Percentiles rank a stretch among this genome's conserved stretches.
phyloP scores from a whole-genome alignment of 2,888 invertebrate genomes.

The Amblyjoppa fuscipennis region DNA sequence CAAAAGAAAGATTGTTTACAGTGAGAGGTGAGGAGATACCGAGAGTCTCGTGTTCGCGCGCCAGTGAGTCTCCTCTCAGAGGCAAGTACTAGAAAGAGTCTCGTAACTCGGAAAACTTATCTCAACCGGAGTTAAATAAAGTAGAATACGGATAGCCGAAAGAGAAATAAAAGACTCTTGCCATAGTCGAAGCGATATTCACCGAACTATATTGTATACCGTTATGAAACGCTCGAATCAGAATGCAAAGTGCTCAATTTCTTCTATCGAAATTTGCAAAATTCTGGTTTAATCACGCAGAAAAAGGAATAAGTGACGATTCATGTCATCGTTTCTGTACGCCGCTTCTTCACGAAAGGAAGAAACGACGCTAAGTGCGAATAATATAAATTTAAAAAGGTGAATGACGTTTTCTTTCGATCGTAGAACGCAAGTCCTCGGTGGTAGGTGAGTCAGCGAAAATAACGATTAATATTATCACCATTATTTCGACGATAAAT shows the following conservation, averaged over 20 bases:
- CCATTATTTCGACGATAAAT: conserved; percentile 50
- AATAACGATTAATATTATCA: conserved; percentile 50
- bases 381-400: background rate
- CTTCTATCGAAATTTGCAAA: conserved; percentile 39
- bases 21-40: background rate
- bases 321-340: conserved; percentile 34
- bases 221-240: conserved; percentile 32
- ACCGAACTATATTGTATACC: background rate
- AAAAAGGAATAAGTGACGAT: conserved; percentile 56
- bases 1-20: conserved; percentile 26
- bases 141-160: conserved; percentile 1
- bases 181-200: conserved; percentile 25
- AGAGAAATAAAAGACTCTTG: background rate
- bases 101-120: conserved; percentile 60
- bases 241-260: conserved; percentile 62
- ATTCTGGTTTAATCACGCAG: conserved; percentile 50
- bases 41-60: conserved; percentile 41
- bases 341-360: background rate
- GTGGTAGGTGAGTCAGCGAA: conserved; percentile 47
- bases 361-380: conserved; percentile 10
- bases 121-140: conserved; percentile 19
- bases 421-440: conserved; percentile 37
- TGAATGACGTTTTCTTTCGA: conserved; percentile 40
- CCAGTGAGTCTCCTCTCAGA: background rate
- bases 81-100: conserved; percentile 33